Evolutionary conservation across 2,888 invertebrate species (phyloP), one percentile per base, ranked within the genome.

Genomic region (Caenorhabditis doughertyi): DNA sequence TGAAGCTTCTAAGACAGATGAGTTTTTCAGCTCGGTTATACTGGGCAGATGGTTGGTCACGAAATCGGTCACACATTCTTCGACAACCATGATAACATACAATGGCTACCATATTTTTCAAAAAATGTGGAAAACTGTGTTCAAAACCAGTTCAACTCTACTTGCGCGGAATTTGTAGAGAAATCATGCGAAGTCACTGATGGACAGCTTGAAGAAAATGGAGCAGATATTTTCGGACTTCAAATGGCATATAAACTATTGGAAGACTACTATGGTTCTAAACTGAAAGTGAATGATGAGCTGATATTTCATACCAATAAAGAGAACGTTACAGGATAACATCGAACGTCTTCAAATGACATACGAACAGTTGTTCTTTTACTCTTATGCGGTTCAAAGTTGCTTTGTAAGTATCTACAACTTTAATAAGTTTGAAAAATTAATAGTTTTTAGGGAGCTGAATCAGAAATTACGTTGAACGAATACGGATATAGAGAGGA

Each of bases 61-160:
- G 71, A 71, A 60, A 21, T 71, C 5, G 13, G 47, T 8, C 71
- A 71, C 39, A 35, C 71, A 9, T 27, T 71, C 2, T 51, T 71
- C 7, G 71, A 51, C 18, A 11, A 16, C 3, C n/a, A 25, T 3
- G 13, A 71, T 0, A 1, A 13, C 0, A 16, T 21, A 7, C 1
- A 51, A 13, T 5, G 35, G 0, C 7, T 71, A 0, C 71, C 71
- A 1, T 23, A 23, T 18, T 71, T 29, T 27, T 71, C 71, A 1
- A 21, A 71, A 13, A 39, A 58, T 5, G 47, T 60, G 8, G 25
- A 23, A 0, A 4, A 51, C 0, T 72, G 72, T 35, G 16, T 72
- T 16, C 60, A 49, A 4, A 42, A 53, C 49, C 72, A 72, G 23
- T 60, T n/a, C 35, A 51, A 62, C 3, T 35, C 9, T 11, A 72